Evolutionary conservation across 2,888 invertebrate genomes (phyloP).

Genomic region (Pristionchus japonicus): DNA sequence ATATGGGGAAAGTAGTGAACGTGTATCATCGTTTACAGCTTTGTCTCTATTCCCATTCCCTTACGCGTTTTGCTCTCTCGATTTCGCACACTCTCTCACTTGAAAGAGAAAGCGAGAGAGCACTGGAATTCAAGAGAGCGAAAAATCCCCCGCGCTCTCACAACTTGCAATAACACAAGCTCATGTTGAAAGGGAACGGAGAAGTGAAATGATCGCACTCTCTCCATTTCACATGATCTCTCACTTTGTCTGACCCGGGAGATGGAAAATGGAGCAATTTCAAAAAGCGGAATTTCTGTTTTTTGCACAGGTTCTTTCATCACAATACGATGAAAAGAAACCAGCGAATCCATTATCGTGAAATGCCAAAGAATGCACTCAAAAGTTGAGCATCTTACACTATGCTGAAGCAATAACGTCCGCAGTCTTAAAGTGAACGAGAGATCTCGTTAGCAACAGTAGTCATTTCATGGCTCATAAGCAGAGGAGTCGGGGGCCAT

Average conservation of each 20-base stretch:
- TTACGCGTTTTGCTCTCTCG: no score
- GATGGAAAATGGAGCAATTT: neutral
- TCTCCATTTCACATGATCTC: neutral
- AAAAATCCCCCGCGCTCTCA: neutral
- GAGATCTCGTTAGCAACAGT: neutral
- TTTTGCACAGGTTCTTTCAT: neutral
- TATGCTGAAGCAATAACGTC: neutral
- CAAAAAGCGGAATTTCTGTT: neutral
- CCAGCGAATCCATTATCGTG: neutral
- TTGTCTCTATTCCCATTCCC: neutral
- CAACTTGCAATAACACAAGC: neutral
- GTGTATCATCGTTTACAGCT: neutral
- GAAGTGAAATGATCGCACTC: neutral
- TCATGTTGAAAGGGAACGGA: neutral
- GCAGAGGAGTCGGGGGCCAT: neutral
- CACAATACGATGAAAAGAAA: neutral
- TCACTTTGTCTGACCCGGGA: neutral
- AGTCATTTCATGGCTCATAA: conserved; percentile 3
- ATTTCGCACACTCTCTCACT: neutral
- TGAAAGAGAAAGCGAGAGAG: neutral
- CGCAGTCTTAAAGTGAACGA: neutral
- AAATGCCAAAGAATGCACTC: neutral
- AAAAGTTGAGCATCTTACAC: neutral
- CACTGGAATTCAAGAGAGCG: neutral
- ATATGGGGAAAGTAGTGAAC: neutral